These are phyloP conservation scores for Temnothorax unifasciatus DNA, from an alignment of 2,888 invertebrate genomes.

Conservation along the genomic window DNA sequence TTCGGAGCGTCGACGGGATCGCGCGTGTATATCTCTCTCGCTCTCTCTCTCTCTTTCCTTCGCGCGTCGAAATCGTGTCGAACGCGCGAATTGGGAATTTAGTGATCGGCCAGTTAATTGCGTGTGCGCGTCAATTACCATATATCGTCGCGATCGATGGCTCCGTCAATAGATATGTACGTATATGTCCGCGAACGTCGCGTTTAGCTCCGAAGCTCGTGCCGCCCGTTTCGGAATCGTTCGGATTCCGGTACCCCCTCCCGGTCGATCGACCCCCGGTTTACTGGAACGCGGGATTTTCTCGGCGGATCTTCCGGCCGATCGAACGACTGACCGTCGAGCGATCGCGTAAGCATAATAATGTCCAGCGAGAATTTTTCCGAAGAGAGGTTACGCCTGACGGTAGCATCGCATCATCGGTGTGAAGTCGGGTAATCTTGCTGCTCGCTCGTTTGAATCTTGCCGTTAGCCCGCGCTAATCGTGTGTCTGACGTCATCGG, in stretches of 20 bases:
- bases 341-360: background rate
- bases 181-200: background rate
- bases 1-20: too few species aligned
- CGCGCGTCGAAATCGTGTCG: background rate
- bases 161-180: slow-evolving; percentile 1
- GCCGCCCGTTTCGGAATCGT: slow-evolving; percentile 30
- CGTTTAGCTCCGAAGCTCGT: background rate
- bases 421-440: background rate
- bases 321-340: background rate
- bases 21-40: background rate
- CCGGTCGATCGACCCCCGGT: background rate
- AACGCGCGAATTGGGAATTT: slow-evolving; percentile 1
- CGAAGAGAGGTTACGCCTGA: background rate
- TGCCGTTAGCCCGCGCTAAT: too few species aligned
- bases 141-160: slow-evolving; percentile 19
- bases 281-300: background rate
- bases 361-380: background rate
- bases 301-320: background rate
- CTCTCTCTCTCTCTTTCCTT: background rate
- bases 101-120: slow-evolving; percentile 7
- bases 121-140: background rate
- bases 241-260: background rate
- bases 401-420: background rate
- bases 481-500: background rate
- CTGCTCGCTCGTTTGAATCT: too few species aligned